Evolutionary conservation across 2,797 vertebrate species (phyloP), one percentile per base, ranked within the genome.

Genomic region (Chaetodon trifasciatus): DNA sequence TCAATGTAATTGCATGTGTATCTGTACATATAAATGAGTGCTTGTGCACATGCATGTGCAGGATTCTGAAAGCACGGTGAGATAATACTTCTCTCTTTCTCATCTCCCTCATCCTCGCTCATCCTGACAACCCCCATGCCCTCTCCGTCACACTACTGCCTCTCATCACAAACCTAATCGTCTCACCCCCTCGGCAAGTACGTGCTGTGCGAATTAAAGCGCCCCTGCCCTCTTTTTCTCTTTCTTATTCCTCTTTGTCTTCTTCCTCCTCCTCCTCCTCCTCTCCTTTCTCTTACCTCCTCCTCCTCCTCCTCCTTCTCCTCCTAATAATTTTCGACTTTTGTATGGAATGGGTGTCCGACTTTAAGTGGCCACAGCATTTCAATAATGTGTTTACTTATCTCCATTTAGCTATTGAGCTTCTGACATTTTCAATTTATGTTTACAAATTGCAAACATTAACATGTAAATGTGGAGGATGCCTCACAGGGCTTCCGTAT

Each of bases 141-240:
- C 94, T 92, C 92, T 93, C 92, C 92, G 92, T 94, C 94, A 95
- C 93, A 94, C 88, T 91, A 85, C 91, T 94, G 93, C 92, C 93
- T 94, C 93, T 95, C 94, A 94, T 95, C 95, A 94, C 93, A 96
- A 95, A 95, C 93, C 94, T 95, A 94, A 95, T 95, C 94, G 93
- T 92, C 93, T 95, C 93, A 91, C 90, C 95, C 93, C 94, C 89
- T 92, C 88, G 90, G 93, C 93, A 88, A 94, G 87, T 93, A 95
- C 93, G 94, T 96, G 95, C 93, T 85, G 90, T 86, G 93, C 86
- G 92, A 95, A 95, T 95, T 94, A 95, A 95, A 95, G 92, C 70
- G 87, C 83, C 93, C 86, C 85, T 91, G 88, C 88, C 91, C 92
- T 88, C 88, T 87, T 88, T 91, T 91, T 89, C 56, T 75, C 81